These are phyloP conservation scores for Podarcis muralis DNA, from an alignment of 2,113 vertebrate species.

Conservation along the genomic window DNA sequence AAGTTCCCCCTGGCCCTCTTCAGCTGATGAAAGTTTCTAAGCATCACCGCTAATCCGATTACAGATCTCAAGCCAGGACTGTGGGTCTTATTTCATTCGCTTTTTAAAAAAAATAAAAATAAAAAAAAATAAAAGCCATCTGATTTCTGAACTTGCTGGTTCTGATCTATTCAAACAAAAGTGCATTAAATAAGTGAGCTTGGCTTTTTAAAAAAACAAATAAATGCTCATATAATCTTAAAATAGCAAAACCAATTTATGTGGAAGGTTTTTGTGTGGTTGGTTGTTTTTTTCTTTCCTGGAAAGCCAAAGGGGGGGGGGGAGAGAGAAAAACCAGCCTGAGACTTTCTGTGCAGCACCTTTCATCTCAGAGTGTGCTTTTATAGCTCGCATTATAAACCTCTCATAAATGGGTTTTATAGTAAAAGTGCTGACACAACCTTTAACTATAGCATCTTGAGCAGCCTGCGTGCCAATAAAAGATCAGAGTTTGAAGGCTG, in stretches of 20 bases:
- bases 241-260: constrained; percentile 68
- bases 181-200: constrained; percentile 50
- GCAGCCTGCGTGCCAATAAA: constrained; percentile 42
- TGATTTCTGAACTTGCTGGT: constrained; percentile 34
- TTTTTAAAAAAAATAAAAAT: neutral
- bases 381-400: constrained; percentile 53
- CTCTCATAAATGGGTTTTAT: constrained; percentile 45
- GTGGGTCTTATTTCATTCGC: constrained; percentile 29
- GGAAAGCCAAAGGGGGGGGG: constrained; percentile 7
- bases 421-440: constrained; percentile 50
- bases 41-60: neutral
- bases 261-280: neutral
- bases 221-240: constrained; percentile 53
- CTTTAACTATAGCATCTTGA: constrained; percentile 53
- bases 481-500: constrained; percentile 35
- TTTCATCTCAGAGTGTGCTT: constrained; percentile 44
- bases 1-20: neutral
- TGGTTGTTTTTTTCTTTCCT: constrained; percentile 22
- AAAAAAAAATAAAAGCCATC: constrained; percentile 28
- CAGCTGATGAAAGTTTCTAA: neutral
- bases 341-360: constrained; percentile 35
- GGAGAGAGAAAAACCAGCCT: constrained; percentile 43
- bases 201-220: neutral
- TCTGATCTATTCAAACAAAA: constrained; percentile 40
- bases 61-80: constrained; percentile 47